A percentile compares a stretch with the other conserved stretches of the same genome.
Evolutionary conservation across 64 coral and sea anemone genomes (phyloP).

Genomic region (Cladopsammia gracilis): DNA sequence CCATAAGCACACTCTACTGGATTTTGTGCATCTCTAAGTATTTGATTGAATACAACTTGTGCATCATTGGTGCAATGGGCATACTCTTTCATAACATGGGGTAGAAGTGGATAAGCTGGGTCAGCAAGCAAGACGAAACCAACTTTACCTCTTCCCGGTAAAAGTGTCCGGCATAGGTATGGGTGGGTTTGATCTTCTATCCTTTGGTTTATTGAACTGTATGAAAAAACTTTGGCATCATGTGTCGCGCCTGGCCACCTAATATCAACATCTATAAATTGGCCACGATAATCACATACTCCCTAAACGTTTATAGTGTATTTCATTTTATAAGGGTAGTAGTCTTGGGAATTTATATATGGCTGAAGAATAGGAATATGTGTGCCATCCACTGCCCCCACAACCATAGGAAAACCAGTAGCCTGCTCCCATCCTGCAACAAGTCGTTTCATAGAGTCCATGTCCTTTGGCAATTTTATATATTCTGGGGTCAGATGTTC

Average conservation of each 20-base stretch:
- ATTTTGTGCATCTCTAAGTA: conserved; percentile 68
- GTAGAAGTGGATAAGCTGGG: conserved; percentile 44
- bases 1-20: conserved; percentile 60
- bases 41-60: conserved; percentile 66
- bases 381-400: conserved; percentile 21
- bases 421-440: conserved; percentile 40
- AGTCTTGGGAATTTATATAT: conserved; percentile 7
- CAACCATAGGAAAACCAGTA: conserved; percentile 62
- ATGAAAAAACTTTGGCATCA: conserved; percentile 77
- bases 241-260: conserved; percentile 66
- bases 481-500: conserved; percentile 55
- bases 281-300: conserved; percentile 59
- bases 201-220: conserved; percentile 31
- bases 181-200: neutral
- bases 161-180: conserved; percentile 14
- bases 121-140: conserved; percentile 38
- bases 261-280: conserved; percentile 78
- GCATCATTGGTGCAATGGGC: neutral
- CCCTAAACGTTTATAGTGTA: conserved; percentile 66
- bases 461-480: conserved; percentile 49
- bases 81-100: conserved; percentile 65
- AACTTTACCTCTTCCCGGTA: conserved; percentile 35
- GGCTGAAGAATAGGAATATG: conserved; percentile 23
- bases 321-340: conserved; percentile 63
- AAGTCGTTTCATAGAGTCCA: neutral